Evolutionary conservation across 1,140 invertebrate species (phyloP), one percentile per base, ranked within the genome.

Genomic region (Lordiphosa stackelbergi): DNA sequence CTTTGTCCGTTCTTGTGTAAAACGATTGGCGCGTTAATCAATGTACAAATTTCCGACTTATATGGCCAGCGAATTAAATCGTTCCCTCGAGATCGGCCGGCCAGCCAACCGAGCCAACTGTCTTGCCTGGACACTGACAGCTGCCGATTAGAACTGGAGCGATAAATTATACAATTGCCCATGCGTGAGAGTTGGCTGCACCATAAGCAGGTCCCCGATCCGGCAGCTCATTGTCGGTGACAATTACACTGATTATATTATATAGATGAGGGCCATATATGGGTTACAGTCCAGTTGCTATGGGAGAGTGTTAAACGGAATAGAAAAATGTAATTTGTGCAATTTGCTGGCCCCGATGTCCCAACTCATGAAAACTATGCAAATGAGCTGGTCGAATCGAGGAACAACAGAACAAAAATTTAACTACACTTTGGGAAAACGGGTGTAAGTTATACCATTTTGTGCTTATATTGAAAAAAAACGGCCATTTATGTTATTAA

Each of bases 11-110:
- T 74, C 77, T 69, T 81, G 77, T 81, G 77, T 81, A 83, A 81
- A 81, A 75, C 77, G 77, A 81, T 81, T 83, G 77, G 77, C 77
- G 77, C 77, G 77, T 81, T 81, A 81, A 81, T 81, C 77, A 81
- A 81, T 72, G 77, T 81, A 81, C 77, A 81, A 81, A 81, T 81
- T 81, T 81, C 69, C 77, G 69, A 81, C 77, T 81, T 81, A 81
- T 81, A 81, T 83, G 77, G 77, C 54, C 41, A 62, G 77, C 77
- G 77, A 81, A 81, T 81, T 81, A 81, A 81, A 81, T 81, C 77
- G 77, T 81, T 81, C 77, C 77, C 77, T 73, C 63, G 77, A 81
- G 77, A 81, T 72, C 61, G 56, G 40, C 58, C 10, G n/a, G 16
- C 28, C 37, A 41, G 24, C 28, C 13, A 8, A 8, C 55, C 10